Base-by-base conservation (phyloP, 2,888 invertebrate species). In the Pediacus dermestoides region DNA sequence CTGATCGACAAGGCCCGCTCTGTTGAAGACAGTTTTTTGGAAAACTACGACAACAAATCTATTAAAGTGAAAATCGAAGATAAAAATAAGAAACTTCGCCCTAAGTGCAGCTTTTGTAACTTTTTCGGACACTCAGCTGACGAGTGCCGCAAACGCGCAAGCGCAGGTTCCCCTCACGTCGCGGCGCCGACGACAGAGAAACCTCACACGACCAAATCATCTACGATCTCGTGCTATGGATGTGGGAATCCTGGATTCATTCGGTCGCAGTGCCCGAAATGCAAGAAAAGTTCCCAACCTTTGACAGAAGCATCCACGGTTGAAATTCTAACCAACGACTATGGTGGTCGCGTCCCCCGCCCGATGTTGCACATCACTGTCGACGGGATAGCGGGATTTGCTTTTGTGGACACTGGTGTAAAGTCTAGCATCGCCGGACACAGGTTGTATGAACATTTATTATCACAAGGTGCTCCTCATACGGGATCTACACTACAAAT, bases 171-270 rank as follows among this genome's bases (percentile, higher is more conserved):
- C n/a, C n/a, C n/a, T n/a, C n/a, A n/a, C n/a, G n/a, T n/a, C n/a
- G n/a, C n/a, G n/a, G n/a, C n/a, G n/a, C n/a, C n/a, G n/a, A n/a
- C n/a, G n/a, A n/a, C n/a, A n/a, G n/a, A n/a, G n/a, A 18, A 18
- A 18, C 21, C 21, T 18, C 21, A 6, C 6, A 7, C 21, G 6
- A n/a, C 21, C 6, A 18, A n/a, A 18, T n/a, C 21, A n/a, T 7
- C 21, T 6, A 18, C 21, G 21, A 18, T 18, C n/a, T 18, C 21
- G 21, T 18, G 21, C 21, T 18, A 18, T n/a, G 21, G 21, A 18
- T 18, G 21, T 18, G 21, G 21, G n/a, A 18, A 6, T 18, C 21
- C 21, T 18, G 21, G n/a, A n/a, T 18, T 18, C 21, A 18, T 18
- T n/a, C 21, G 21, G 6, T 18, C 21, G 6, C 21, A 18, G 21